Base-by-base conservation (phyloP, 1,140 invertebrate species). In the Sarcophaga peregrina region DNA sequence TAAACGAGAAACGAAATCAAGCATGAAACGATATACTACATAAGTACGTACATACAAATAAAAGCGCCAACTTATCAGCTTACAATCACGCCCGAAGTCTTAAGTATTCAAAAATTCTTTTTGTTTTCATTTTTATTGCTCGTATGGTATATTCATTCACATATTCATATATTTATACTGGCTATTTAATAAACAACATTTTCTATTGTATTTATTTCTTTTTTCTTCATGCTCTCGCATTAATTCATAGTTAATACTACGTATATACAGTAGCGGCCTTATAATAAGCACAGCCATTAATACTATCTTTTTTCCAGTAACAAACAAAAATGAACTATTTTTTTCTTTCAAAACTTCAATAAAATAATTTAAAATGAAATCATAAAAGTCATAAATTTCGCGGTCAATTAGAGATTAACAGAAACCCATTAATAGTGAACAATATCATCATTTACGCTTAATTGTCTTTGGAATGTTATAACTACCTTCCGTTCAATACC, bases 21-120 rank as follows among this genome's bases (percentile, higher is more conserved):
- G 62, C 62, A 25, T 9, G 7, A 20, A 20, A 20, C 9, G 62
- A 5, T 58, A n/a, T 13, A 13, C 15, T n/a, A 3, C 15, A 15
- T n/a, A 58, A 2, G 13, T 15, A 58, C 15, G 17, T n/a, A 62
- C 15, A 17, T n/a, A 17, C 15, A n/a, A 62, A 68, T 17, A 20
- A 68, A 68, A 68, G 62, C 62, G 62, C 62, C 62, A 68, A 68
- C n/a, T 68, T 68, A 68, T 68, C 62, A 68, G 10, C 62, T 68
- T 68, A 68, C 62, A 68, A 68, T 68, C 62, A 68, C 62, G 62
- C 62, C 62, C 62, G 62, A 68, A 68, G 20, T 68, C 62, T 68
- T 8, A 68, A 68, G 20, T 68, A 68, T 68, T 68, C 62, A 68
- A 68, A 68, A 20, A 25, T 25, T 68, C 10, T 68, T 68, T 37